phyloP scores from a whole-genome alignment of 2,888 invertebrate species.

The Digitonthophagus gazella region DNA sequence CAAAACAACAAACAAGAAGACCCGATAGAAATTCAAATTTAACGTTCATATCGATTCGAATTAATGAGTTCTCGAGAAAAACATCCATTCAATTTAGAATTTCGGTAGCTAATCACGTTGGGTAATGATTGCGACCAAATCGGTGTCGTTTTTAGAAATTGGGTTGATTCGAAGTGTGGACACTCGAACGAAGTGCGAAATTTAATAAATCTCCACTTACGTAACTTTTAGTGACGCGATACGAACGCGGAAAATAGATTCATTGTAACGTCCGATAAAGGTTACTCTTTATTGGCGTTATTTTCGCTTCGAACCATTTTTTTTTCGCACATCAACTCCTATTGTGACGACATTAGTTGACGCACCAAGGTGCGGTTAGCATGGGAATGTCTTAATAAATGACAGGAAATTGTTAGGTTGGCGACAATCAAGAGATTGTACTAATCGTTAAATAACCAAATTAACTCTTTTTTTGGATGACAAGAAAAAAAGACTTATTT shows the following conservation, averaged over 20 bases:
- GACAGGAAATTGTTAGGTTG: not conserved
- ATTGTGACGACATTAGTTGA: not conserved
- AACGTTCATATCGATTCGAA: not conserved
- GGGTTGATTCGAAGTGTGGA: not conserved
- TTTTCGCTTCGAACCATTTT: not conserved
- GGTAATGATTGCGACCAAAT: not conserved
- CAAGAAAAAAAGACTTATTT: not conserved
- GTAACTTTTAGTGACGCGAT: not conserved
- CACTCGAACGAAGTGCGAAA: not conserved
- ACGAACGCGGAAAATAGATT: not conserved
- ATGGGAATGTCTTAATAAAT: not conserved
- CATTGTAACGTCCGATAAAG: not conserved
- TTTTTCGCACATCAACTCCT: not conserved
- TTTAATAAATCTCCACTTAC: not conserved
- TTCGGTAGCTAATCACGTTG: too few relatives aligned
- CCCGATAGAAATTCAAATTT: not conserved
- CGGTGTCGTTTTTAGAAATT: not conserved
- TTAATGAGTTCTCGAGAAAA: not conserved
- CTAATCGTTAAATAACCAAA: not conserved
- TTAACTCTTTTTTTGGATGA: not conserved
- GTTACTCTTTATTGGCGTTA: not conserved
- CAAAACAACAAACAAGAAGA: not conserved
- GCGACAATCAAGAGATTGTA: not conserved
- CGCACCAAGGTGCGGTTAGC: not conserved
- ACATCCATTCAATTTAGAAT: not conserved